Evolutionary conservation across 2,888 invertebrate genomes (phyloP), one percentile per base, ranked within the genome.

Genomic region (Tetragnatha montana): DNA sequence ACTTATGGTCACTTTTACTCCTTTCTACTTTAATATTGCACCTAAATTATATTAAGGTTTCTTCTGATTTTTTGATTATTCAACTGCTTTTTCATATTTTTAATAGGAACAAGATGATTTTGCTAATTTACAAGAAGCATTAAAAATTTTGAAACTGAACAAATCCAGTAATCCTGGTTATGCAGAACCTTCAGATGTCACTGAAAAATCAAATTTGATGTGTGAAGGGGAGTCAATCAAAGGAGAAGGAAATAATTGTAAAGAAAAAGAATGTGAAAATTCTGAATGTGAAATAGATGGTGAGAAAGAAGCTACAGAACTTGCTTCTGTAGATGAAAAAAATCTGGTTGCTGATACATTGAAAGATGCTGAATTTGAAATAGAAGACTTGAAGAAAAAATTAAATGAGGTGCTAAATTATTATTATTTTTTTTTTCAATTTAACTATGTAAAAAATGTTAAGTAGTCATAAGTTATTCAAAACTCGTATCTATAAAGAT

Each of bases 101-200:
- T 49, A 78, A 8, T 35, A 88, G 88, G 88, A 84, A 84, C 49
- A 78, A 47, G 47, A 88, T 12, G 73, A 85, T 71, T 85, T 91
- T 68, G 73, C 81, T 71, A 94, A 94, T 92, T 93, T 94, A 21
- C 93, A 93, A 91, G 94, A 94, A 89, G 94, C 94, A 1, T 84
- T 94, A 51, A 92, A 93, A 70, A 90, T 94, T 19, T 93, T 94
- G 8, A 93, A 93, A 91, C 93, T 93, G 91, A 93, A 93, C 70
- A 92, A 92, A 47, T 91, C 91, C 22, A 89, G 93, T 17, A 91
- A 93, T 49, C 21, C 78, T 19, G 75, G 71, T 10, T 70, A 49
- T 51, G 10, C 17, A 3, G 60, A 17, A 60, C 17, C 17, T 17
- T 60, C 60, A 60, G 60, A 60, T 17, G 60, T 17, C 17, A 8